These are phyloP conservation scores for Agonopterix heracliana DNA, from an alignment of 2,888 invertebrate species.

Conservation along the genomic window DNA sequence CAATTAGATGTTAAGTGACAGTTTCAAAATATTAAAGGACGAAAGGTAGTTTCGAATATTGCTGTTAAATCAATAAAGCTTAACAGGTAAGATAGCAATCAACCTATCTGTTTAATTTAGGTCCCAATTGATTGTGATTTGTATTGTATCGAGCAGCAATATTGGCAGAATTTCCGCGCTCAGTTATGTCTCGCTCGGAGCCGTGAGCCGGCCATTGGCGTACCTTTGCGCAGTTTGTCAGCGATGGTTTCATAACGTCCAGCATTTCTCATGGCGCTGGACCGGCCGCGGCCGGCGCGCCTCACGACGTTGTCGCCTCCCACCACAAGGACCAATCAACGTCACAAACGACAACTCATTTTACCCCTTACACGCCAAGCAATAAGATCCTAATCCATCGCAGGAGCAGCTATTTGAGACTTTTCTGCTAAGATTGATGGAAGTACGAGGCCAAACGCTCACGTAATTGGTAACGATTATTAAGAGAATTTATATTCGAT, in stretches of 20 bases:
- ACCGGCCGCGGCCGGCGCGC: conserved; percentile 41
- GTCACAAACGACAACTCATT: conserved; percentile 46
- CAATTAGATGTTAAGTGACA: no score
- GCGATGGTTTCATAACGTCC: conserved; percentile 54
- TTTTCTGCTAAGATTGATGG: conserved; percentile 45
- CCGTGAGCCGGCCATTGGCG: conserved; percentile 1
- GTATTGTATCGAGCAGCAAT: conserved; percentile 3
- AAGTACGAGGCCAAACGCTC: conserved; percentile 57
- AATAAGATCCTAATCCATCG: conserved; percentile 60
- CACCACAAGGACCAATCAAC: conserved; percentile 43
- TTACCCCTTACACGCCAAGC: conserved; percentile 47
- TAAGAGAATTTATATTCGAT: conserved; percentile 66
- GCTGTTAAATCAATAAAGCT: neutral
- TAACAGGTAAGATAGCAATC: neutral
- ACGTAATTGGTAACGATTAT: conserved; percentile 69
- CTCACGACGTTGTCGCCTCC: conserved; percentile 30
- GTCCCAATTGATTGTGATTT: neutral
- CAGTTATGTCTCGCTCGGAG: conserved; percentile 1
- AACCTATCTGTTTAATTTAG: neutral
- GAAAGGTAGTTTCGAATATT: no score
- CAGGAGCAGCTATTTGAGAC: conserved; percentile 18
- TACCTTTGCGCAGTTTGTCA: conserved; percentile 35
- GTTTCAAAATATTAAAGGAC: no score
- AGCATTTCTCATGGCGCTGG: conserved; percentile 42
- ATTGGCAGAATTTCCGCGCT: conserved; percentile 12